Evolutionary conservation across 1,140 invertebrate genomes (phyloP), one percentile per base, ranked within the genome.

Genomic region (Saccostrea cuccullata): DNA sequence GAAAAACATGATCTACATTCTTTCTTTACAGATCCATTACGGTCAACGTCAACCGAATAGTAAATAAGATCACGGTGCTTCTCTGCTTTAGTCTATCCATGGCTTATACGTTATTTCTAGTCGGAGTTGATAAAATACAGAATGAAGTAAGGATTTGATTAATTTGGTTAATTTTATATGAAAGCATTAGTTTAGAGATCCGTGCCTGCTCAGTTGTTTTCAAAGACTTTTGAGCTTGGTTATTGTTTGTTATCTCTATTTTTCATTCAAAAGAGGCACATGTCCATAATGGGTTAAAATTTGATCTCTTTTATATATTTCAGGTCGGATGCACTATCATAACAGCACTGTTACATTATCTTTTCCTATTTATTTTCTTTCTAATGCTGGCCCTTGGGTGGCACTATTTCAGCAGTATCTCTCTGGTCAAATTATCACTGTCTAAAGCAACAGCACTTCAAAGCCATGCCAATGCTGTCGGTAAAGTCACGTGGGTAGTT

Each of bases 361-460:
- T 73, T 26, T 73, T 30, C 70, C 23, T 73, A 13, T 26, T 73
- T 12, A 36, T 40, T 17, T 73, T 73, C 70, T 64, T 64, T n/a
- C 58, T 64, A 2, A 64, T 64, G 58, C n/a, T 64, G 17, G 58
- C 17, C 1, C 17, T 64, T 17, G 58, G 58, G 4, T 64, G 58
- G 58, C 17, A 20, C 8, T 64, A 64, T 64, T 64, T 64, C n/a
- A 20, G 17, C 58, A 64, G 15, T 17, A n/a, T 64, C 58, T 64
- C 58, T 20, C 2, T 64, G 58, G 58, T 64, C 17, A 64, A 64
- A 20, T 5, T 64, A 20, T 64, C 58, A 6, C n/a, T 64, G 0
- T 64, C 58, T 17, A 64, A 64, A 64, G 58, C 58, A 20, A 64
- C 58, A 64, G 17, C 17, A 64, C n/a, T 64, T 20, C 17, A 92